Evolutionary conservation across 2,888 invertebrate genomes (phyloP).

Genomic region (Hipparchia sbordonii): DNA sequence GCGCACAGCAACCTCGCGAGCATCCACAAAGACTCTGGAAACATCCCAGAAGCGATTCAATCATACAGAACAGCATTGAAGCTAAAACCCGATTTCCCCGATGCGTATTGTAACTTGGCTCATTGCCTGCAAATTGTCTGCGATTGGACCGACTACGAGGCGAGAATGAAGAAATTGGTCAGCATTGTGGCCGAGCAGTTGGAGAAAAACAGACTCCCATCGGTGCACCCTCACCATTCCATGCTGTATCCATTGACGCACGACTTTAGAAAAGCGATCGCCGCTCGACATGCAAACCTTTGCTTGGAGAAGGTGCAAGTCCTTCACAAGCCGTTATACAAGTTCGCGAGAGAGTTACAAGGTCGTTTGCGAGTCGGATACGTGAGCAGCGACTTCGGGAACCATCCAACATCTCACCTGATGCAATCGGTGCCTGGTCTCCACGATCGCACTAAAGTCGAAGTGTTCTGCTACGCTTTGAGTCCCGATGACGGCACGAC

Average conservation of each 20-base stretch:
- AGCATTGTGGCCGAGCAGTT: constrained; percentile 98
- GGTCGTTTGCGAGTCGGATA: constrained; percentile 95
- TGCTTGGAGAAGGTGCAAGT: constrained; percentile 99
- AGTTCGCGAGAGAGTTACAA: constrained; percentile 87
- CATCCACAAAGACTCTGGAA: constrained; percentile 99
- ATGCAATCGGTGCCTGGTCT: constrained; percentile 99
- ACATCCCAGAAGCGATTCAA: constrained; percentile 99
- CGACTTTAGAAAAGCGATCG: constrained; percentile 97
- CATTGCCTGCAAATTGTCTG: constrained; percentile 99
- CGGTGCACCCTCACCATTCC: constrained; percentile 99
- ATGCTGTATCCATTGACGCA: constrained; percentile 99
- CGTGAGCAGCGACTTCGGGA: constrained; percentile 99
- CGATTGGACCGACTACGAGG: constrained; percentile 99
- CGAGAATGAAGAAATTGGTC: constrained; percentile 97
- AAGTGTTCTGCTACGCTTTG: constrained; percentile 96
- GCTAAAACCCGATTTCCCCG: constrained; percentile 99
- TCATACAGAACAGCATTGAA: constrained; percentile 98
- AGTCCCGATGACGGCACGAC: constrained; percentile 99
- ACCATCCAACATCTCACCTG: constrained; percentile 99
- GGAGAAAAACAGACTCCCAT: constrained; percentile 97
- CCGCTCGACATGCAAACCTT: constrained; percentile 97
- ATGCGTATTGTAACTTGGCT: constrained; percentile 99
- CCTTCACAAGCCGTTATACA: constrained; percentile 94
- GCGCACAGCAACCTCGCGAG: constrained; percentile 99
- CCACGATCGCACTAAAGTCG: constrained; percentile 92